These are phyloP conservation scores for Acyrthosiphon pisum DNA, from an alignment of 1,140 invertebrate genomes.

Conservation along the genomic window DNA sequence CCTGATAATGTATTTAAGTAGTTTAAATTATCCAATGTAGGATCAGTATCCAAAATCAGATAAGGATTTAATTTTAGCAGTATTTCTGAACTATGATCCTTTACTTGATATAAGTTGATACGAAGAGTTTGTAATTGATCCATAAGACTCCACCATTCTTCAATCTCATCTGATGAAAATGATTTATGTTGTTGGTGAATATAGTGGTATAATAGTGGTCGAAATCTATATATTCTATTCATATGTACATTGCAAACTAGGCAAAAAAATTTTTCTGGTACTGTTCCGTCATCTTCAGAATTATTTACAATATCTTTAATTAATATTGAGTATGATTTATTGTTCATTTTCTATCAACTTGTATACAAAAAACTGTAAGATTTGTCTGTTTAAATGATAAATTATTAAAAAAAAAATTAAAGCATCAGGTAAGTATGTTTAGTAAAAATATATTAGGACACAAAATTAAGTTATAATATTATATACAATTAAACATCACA, in stretches of 20 bases:
- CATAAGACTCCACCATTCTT: neutral
- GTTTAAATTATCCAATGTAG: slow-evolving; percentile 17
- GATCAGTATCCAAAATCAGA: slow-evolving; percentile 37
- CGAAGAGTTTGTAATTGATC: slow-evolving; percentile 17
- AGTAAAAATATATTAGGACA: neutral
- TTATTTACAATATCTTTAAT: neutral
- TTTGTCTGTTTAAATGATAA: neutral
- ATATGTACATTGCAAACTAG: slow-evolving; percentile 37
- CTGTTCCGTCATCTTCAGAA: neutral
- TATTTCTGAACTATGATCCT: slow-evolving; percentile 5
- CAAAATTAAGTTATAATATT: neutral
- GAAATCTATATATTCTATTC: slow-evolving; percentile 18
- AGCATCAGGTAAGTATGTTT: neutral
- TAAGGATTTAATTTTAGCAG: slow-evolving; percentile 30
- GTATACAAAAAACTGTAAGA: neutral
- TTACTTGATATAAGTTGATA: neutral
- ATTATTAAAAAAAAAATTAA: neutral
- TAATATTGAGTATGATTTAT: slow-evolving; percentile 29
- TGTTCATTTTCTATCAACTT: slow-evolving; percentile 35
- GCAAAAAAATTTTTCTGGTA: slow-evolving; percentile 27
- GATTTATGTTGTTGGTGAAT: slow-evolving; percentile 8
- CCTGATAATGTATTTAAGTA: neutral
- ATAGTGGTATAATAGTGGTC: neutral
- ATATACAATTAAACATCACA: neutral
- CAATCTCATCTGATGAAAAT: slow-evolving; percentile 8